Conservation (phyloP, 2,113 vertebrate species). For the Rousettus leschenaultii region DNA sequence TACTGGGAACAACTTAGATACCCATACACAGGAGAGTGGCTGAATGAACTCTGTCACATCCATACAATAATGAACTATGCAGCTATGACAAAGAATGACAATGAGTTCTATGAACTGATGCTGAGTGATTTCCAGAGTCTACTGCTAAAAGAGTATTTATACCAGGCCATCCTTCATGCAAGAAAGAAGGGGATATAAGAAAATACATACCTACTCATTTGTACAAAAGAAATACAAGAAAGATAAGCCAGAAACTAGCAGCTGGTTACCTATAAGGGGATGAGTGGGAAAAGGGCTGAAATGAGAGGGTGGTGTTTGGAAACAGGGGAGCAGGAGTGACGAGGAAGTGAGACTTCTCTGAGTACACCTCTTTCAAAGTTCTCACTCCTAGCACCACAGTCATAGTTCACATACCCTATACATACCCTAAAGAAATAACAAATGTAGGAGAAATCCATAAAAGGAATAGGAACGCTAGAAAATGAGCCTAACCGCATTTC, state of each 20-base stretch:
- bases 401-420: background rate
- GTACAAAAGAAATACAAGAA: background rate
- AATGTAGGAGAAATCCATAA: background rate
- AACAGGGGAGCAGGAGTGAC: background rate
- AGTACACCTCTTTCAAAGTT: background rate
- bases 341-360: background rate
- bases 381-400: background rate
- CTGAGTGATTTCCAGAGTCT: background rate
- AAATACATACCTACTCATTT: background rate
- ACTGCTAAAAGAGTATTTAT: constrained; percentile 4
- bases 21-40: background rate
- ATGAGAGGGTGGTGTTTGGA: background rate
- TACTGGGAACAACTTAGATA: background rate
- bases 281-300: background rate
- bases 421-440: background rate
- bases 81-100: background rate
- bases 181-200: background rate
- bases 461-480: background rate
- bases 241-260: background rate
- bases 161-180: background rate
- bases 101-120: background rate
- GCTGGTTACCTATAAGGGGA: background rate
- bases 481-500: background rate
- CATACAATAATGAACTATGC: background rate
- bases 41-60: background rate